Evolutionary conservation across 1,140 invertebrate species (phyloP).

Genomic region (Drosophila asahinai): DNA sequence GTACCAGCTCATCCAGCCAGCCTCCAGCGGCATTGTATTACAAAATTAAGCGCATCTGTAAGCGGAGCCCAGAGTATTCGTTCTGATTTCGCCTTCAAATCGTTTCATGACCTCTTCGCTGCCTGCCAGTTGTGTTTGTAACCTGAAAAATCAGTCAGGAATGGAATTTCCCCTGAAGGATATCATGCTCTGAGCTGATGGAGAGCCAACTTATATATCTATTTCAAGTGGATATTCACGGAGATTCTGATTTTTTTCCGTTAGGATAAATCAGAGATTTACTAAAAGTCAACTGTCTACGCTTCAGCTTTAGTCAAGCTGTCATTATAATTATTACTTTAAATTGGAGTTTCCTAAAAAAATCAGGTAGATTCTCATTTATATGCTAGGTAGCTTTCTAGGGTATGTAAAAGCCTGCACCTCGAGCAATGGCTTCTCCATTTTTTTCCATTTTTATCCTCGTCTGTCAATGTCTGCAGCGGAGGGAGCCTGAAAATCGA

Average conservation of each 20-base stretch:
- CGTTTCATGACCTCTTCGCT: slow-evolving; percentile 20
- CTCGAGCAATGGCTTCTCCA: background rate
- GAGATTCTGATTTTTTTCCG: background rate
- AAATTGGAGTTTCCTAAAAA: background rate
- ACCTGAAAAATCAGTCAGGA: background rate
- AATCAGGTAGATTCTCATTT: background rate
- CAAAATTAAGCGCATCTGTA: slow-evolving; percentile 76
- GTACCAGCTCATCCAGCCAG: slow-evolving; percentile 24
- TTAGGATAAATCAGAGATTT: too few species aligned
- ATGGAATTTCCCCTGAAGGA: background rate
- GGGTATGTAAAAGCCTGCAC: slow-evolving; percentile 19
- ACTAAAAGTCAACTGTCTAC: background rate
- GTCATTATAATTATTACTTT: background rate
- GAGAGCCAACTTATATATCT: background rate
- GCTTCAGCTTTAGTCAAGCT: background rate
- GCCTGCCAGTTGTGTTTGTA: background rate
- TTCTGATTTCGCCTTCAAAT: slow-evolving; percentile 58
- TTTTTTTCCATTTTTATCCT: slow-evolving; percentile 3
- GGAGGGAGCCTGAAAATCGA: slow-evolving; percentile 57
- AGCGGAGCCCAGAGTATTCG: slow-evolving; percentile 57
- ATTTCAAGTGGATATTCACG: background rate
- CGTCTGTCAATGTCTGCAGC: slow-evolving; percentile 32
- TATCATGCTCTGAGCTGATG: background rate
- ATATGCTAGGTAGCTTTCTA: too few species aligned
- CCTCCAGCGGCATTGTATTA: slow-evolving; percentile 53